These are phyloP conservation scores for Oceanodroma leucorhoa DNA, from an alignment of 2,797 vertebrate genomes.

Conservation along the genomic window DNA sequence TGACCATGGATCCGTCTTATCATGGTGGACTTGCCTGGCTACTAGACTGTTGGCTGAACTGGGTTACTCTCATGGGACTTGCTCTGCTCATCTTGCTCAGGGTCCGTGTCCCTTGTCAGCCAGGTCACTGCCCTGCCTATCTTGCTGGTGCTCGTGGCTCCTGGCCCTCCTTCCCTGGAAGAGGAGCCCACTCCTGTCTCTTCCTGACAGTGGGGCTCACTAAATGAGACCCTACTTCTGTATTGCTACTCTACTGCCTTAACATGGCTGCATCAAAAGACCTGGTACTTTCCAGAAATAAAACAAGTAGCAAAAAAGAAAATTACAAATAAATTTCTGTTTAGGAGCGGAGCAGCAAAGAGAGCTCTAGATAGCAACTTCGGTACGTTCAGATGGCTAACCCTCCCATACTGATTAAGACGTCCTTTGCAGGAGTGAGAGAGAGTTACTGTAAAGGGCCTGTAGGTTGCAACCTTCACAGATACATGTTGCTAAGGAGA, in stretches of 20 bases:
- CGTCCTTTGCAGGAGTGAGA: not conserved
- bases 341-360: not conserved
- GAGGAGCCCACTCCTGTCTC: not conserved
- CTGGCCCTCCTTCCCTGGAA: rapidly evolving
- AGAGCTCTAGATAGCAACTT: not conserved
- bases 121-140: not conserved
- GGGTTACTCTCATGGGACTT: not conserved
- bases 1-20: rapidly evolving
- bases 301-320: not conserved
- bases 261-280: not conserved
- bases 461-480: not conserved
- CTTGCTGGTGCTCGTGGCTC: not conserved
- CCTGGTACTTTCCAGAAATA: not conserved
- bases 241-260: not conserved
- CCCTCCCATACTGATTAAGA: not conserved
- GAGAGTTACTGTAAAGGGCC: not conserved
- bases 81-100: not conserved
- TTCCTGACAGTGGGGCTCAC: not conserved
- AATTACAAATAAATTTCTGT: not conserved
- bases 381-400: not conserved
- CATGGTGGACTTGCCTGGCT: not conserved
- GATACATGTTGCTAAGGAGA: constrained; percentile 26
- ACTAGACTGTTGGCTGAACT: not conserved
- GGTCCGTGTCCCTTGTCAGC: rapidly evolving
- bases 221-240: not conserved